Conservation (phyloP, 2,888 invertebrate genomes). For the Xanthorhoe spadicearia region DNA sequence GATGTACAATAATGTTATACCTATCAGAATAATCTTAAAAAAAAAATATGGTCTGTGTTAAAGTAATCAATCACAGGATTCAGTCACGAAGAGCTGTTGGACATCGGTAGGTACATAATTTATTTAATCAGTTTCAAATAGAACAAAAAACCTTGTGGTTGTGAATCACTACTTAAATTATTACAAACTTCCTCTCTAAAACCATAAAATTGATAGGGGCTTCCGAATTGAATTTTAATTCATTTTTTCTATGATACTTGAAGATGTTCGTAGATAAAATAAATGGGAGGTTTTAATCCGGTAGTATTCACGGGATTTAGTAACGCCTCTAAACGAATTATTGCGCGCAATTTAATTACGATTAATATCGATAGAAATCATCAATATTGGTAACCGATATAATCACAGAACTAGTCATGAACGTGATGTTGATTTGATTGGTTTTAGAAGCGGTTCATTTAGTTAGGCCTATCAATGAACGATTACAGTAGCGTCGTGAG, state of each 20-base stretch:
- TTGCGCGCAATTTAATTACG: slow-evolving; percentile 75
- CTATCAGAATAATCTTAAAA: background rate
- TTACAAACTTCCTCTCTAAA: slow-evolving; percentile 41
- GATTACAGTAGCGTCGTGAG: slow-evolving; percentile 1
- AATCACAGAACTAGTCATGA: slow-evolving; percentile 54
- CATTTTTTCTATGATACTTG: slow-evolving; percentile 36
- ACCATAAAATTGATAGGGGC: slow-evolving; percentile 47
- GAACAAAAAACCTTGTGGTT: slow-evolving; percentile 29
- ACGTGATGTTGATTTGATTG: slow-evolving; percentile 43
- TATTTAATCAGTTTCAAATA: slow-evolving; percentile 23
- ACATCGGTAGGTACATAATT: background rate
- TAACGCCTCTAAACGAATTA: slow-evolving; percentile 72
- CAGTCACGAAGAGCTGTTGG: slow-evolving; percentile 3
- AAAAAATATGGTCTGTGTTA: background rate
- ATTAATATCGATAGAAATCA: slow-evolving; percentile 62
- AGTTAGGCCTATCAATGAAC: slow-evolving; percentile 18
- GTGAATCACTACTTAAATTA: slow-evolving; percentile 42
- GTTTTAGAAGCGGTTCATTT: slow-evolving; percentile 28
- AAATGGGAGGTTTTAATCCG: slow-evolving; percentile 43
- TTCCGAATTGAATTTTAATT: slow-evolving; percentile 49
- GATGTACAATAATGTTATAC: background rate
- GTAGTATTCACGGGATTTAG: slow-evolving; percentile 63
- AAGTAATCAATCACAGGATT: slow-evolving; percentile 2
- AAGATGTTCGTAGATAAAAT: slow-evolving; percentile 41
- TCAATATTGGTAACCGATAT: slow-evolving; percentile 64